Evolutionary conservation across 2,797 vertebrate genomes (phyloP).

Genomic region (Peromyscus nudipes): DNA sequence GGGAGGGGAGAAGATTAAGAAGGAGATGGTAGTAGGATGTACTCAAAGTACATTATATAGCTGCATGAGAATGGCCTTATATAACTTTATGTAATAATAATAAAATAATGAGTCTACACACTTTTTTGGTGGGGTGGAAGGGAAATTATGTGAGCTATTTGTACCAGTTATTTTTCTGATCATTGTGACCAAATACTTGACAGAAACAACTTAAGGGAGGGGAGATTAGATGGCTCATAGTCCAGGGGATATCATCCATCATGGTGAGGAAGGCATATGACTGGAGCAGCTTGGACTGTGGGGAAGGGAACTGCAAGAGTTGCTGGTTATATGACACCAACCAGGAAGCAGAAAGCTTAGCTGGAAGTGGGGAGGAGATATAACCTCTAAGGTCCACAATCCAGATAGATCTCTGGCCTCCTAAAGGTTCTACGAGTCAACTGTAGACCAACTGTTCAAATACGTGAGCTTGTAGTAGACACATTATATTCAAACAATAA

Average conservation of each 20-base stretch:
- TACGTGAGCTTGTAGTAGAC: neutral
- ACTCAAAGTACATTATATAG: neutral
- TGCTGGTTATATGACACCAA: neutral
- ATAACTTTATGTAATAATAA: neutral
- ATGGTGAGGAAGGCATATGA: neutral
- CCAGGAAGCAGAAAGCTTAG: neutral
- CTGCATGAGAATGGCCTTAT: neutral
- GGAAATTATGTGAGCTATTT: neutral
- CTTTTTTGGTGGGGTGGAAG: neutral
- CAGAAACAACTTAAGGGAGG: neutral
- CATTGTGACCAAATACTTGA: neutral
- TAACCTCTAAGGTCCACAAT: neutral
- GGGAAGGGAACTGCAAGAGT: neutral
- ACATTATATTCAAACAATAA: neutral
- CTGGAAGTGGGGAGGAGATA: neutral
- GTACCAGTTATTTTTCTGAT: neutral
- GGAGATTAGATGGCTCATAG: neutral
- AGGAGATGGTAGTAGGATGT: too few relatives aligned
- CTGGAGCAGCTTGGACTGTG: neutral
- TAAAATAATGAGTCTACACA: neutral
- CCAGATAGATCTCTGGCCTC: neutral
- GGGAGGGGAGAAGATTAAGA: neutral
- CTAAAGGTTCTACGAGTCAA: neutral
- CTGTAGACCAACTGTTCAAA: neutral
- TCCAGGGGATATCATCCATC: neutral